phyloP scores from a whole-genome alignment of 2,888 invertebrate species.

The Sarcophaga carnaria region DNA sequence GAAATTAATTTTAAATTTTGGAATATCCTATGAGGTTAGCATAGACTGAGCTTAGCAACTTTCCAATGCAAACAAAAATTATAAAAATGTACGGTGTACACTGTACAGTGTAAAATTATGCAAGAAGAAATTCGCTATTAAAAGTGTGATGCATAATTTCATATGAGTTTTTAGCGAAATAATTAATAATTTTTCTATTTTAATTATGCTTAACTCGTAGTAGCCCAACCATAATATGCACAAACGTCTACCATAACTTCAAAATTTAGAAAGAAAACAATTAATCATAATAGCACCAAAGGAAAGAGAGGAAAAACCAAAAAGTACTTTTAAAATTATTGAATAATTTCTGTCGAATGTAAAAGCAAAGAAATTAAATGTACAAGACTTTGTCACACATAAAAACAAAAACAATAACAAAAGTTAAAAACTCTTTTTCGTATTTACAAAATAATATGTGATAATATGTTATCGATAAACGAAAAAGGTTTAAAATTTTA shows the following conservation, averaged over 20 bases:
- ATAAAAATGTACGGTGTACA: too few relatives aligned
- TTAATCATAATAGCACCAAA: conserved; percentile 52
- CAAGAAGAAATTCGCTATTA: conserved; percentile 10
- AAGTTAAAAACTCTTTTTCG: not conserved
- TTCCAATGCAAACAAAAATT: too few relatives aligned
- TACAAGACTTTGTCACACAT: conserved; percentile 30
- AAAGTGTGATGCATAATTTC: too few relatives aligned
- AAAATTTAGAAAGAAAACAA: conserved; percentile 25
- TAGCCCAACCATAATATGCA: not conserved
- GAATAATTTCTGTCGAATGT: conserved; percentile 56
- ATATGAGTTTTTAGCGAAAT: too few relatives aligned
- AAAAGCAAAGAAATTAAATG: conserved; percentile 22
- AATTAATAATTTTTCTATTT: not conserved
- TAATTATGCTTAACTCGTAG: conserved; percentile 38
- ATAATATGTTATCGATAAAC: conserved; percentile 73
- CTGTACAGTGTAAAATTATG: not conserved
- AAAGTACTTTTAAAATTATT: conserved; percentile 55
- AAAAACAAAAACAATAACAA: too few relatives aligned
- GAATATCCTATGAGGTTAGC: too few relatives aligned
- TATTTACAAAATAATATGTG: conserved; percentile 74
- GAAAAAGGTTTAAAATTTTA: conserved; percentile 58
- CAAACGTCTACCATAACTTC: conserved; percentile 15
- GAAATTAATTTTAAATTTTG: too few relatives aligned
- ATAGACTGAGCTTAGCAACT: too few relatives aligned
- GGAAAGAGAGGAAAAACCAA: conserved; percentile 26